Evolutionary conservation across 2,888 invertebrate genomes (phyloP).

Genomic region (Cryptophagus acutangulus): DNA sequence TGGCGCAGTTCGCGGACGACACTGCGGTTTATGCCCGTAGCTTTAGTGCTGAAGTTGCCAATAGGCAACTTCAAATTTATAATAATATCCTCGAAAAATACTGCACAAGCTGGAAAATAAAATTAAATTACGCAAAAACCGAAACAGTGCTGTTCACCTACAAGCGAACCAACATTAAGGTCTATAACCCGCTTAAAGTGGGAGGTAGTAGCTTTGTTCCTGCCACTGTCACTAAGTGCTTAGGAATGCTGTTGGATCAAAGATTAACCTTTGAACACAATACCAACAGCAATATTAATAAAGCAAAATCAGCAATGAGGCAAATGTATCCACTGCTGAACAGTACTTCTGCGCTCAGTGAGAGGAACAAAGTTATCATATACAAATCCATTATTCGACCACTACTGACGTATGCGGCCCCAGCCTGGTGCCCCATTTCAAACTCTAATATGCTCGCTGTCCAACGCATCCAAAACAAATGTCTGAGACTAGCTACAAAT

Average conservation of each 20-base stretch:
- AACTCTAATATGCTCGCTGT: background rate
- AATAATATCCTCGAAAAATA: background rate
- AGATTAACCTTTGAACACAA: no score
- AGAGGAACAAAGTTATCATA: background rate
- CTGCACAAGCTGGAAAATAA: background rate
- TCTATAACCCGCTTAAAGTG: background rate
- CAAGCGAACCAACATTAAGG: conserved; percentile 1
- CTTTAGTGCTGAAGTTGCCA: no score
- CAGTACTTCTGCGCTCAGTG: no score
- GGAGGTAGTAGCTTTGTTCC: no score
- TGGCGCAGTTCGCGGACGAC: no score
- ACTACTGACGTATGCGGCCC: background rate
- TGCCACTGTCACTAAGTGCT: no score
- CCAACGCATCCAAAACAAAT: background rate
- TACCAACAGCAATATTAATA: no score
- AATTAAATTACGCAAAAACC: background rate
- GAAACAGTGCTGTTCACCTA: background rate
- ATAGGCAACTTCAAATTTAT: no score
- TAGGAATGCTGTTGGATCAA: no score
- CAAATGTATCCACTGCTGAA: no score
- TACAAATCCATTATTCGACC: background rate
- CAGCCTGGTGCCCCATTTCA: background rate
- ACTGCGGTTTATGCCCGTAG: no score
- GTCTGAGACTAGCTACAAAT: background rate
- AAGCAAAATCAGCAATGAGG: no score